phyloP scores from a whole-genome alignment of 2,888 invertebrate genomes.

The Pseudococcus viburni region DNA sequence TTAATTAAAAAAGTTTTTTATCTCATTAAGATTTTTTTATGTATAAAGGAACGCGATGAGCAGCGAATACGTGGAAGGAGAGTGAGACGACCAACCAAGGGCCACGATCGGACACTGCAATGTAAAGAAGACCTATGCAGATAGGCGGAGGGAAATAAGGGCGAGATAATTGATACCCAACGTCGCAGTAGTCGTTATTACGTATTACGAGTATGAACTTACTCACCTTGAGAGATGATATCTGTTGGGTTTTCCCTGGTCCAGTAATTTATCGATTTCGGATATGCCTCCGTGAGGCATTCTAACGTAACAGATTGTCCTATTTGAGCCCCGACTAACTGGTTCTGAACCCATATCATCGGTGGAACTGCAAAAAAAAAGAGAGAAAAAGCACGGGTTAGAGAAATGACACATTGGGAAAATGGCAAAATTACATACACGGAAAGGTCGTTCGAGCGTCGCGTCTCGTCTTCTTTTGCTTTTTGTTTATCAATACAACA shows the following conservation, averaged over 20 bases:
- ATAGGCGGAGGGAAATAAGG: not conserved
- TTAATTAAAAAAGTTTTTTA: constrained; percentile 61
- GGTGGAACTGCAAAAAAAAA: constrained; percentile 73
- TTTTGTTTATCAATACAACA: constrained; percentile 29
- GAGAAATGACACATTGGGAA: constrained; percentile 5
- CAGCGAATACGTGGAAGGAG: constrained; percentile 2
- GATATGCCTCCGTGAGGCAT: constrained; percentile 75
- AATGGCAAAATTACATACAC: not conserved
- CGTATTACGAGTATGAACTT: constrained; percentile 68
- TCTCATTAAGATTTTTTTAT: constrained; percentile 61
- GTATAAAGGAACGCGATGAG: not conserved
- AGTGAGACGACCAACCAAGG: not conserved
- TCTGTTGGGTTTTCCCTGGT: constrained; percentile 71
- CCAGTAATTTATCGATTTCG: constrained; percentile 77
- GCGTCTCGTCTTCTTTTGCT: not conserved
- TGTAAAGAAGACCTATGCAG: not conserved
- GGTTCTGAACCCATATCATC: constrained; percentile 75
- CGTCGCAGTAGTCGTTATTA: not conserved
- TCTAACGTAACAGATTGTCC: constrained; percentile 74
- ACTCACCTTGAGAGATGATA: constrained; percentile 74
- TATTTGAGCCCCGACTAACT: constrained; percentile 74
- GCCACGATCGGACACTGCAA: not conserved
- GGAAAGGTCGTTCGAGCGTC: not conserved
- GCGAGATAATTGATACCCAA: not conserved
- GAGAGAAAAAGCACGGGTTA: constrained; percentile 30